A percentile compares a stretch with the other conserved stretches of the same genome.
These are phyloP conservation scores for Drosophila neotestacea DNA, from an alignment of 2,888 invertebrate species.

Conservation along the genomic window DNA sequence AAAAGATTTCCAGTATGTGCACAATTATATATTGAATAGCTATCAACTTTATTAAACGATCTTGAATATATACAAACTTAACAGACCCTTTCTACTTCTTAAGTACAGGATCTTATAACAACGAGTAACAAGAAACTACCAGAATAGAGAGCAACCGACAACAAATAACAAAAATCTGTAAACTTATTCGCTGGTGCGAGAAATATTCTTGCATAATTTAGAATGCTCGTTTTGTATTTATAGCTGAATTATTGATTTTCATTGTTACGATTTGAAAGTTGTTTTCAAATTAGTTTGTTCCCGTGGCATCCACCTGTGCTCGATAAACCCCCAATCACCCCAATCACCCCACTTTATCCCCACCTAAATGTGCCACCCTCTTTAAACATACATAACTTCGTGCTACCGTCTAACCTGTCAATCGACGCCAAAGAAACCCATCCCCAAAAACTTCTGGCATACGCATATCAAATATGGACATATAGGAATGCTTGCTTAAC, in stretches of 20 bases:
- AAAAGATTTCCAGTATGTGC: no score
- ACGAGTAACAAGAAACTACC: no score
- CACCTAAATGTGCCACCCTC: no score
- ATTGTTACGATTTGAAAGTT: conserved; percentile 53
- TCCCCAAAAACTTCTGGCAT: conserved; percentile 9
- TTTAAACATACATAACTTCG: background rate
- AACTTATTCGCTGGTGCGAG: conserved; percentile 25
- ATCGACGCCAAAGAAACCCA: conserved; percentile 20
- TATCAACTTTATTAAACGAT: no score
- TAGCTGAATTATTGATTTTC: conserved; percentile 71
- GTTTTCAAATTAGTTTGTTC: conserved; percentile 52
- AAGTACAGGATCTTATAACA: no score
- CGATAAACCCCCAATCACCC: background rate
- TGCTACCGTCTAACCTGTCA: conserved; percentile 9
- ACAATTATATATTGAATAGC: no score
- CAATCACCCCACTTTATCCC: background rate
- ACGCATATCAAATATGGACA: conserved; percentile 43
- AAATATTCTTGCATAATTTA: conserved; percentile 56
- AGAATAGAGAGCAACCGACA: background rate
- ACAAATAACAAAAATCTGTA: conserved; percentile 16
- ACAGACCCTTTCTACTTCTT: no score
- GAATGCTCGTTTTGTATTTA: conserved; percentile 52
- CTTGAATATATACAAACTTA: no score
- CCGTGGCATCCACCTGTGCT: conserved; percentile 30
- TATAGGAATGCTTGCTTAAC: conserved; percentile 32